Evolutionary conservation across 2,797 vertebrate genomes (phyloP).

Genomic region (Gymnoscopelus braueri): DNA sequence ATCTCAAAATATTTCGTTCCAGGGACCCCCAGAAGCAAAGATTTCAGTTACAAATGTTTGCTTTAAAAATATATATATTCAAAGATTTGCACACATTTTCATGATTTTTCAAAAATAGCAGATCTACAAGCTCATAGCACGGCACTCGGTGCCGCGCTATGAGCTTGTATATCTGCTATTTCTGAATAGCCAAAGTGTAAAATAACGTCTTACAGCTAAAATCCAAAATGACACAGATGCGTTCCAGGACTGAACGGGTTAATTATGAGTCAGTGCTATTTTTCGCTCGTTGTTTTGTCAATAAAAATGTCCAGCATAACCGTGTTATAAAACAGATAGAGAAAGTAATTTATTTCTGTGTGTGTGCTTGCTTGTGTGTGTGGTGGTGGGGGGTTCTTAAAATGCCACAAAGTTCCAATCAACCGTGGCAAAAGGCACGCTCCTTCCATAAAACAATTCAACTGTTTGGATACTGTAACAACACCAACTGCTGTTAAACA

Average conservation of each 20-base stretch:
- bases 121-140: too few relatives aligned
- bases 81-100: too few relatives aligned
- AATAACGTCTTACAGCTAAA: too few relatives aligned
- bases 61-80: too few relatives aligned
- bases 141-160: too few relatives aligned
- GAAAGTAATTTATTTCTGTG: background rate
- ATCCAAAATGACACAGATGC: background rate
- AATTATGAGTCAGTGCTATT: background rate
- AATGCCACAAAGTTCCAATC: background rate
- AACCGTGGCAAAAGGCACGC: background rate
- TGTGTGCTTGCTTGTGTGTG: too few relatives aligned
- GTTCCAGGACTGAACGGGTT: background rate
- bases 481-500: constrained; percentile 37
- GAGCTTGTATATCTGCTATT: too few relatives aligned
- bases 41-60: too few relatives aligned
- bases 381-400: background rate
- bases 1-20: too few relatives aligned
- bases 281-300: constrained; percentile 5
- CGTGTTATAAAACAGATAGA: background rate
- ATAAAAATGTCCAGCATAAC: background rate
- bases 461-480: constrained; percentile 41
- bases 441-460: constrained; percentile 20
- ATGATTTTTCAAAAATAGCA: too few relatives aligned
- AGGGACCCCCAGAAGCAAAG: too few relatives aligned
- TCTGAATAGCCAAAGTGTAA: too few relatives aligned